Conservation (phyloP, 2,113 vertebrate species). For the Rhinichthys klamathensis region DNA sequence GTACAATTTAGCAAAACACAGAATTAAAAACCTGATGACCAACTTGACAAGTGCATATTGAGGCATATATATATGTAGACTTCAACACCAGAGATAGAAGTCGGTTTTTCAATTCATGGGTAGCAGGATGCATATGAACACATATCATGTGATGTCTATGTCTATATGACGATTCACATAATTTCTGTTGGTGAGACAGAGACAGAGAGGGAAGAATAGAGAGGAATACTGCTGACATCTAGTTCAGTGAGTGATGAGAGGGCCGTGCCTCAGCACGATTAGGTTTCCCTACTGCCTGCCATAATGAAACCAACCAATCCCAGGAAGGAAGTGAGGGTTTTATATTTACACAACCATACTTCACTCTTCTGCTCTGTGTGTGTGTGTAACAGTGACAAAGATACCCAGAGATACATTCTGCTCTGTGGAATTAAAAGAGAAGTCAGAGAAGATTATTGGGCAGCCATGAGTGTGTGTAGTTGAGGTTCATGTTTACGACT, state of each 20-base stretch:
- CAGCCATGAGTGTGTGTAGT: neutral
- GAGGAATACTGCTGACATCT: conserved; percentile 52
- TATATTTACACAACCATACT: conserved; percentile 77
- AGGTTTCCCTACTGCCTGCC: conserved; percentile 69
- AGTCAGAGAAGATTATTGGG: conserved; percentile 5
- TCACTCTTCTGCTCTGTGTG: conserved; percentile 57
- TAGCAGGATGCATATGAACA: conserved; percentile 23
- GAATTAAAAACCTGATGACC: neutral
- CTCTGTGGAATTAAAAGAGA: conserved; percentile 35
- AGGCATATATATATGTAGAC: neutral
- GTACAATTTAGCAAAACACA: neutral
- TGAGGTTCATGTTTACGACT: conserved; percentile 27
- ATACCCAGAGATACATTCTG: conserved; percentile 16
- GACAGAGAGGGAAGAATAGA: conserved; percentile 32
- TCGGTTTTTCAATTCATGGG: neutral
- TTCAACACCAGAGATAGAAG: no score
- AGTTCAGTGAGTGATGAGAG: conserved; percentile 68
- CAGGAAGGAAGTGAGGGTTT: conserved; percentile 74
- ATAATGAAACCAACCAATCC: conserved; percentile 70
- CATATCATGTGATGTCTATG: conserved; percentile 34
- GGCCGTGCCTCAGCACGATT: conserved; percentile 68
- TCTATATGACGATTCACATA: conserved; percentile 40
- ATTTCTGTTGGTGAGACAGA: conserved; percentile 35
- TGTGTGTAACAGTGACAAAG: conserved; percentile 27
- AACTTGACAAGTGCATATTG: neutral